Percentiles rank a stretch among this genome's conserved stretches.
phyloP scores from a whole-genome alignment of 1,140 invertebrate species.

The Steinernema feltiae region DNA sequence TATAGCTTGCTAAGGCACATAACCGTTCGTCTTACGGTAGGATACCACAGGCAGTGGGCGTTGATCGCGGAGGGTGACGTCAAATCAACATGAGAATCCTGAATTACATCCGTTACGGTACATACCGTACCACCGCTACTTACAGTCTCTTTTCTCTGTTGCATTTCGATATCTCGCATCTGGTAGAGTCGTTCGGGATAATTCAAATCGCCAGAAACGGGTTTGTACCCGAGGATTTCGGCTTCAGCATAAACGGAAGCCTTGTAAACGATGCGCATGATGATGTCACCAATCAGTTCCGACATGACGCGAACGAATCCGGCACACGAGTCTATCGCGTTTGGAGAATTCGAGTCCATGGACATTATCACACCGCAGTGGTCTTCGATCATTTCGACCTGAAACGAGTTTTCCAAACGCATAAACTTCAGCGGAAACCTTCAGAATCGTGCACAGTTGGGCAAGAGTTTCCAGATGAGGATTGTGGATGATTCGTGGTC shows the following conservation, averaged over 20 bases:
- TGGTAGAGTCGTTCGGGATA: conserved; percentile 94
- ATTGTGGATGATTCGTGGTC: conserved; percentile 92
- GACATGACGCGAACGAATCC: conserved; percentile 73
- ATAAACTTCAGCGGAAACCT: conserved; percentile 26
- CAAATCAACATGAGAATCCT: conserved; percentile 32
- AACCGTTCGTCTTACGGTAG: conserved; percentile 83
- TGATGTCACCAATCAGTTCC: conserved; percentile 87
- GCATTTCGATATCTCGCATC: conserved; percentile 67
- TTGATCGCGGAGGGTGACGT: conserved; percentile 74
- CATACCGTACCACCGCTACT: conserved; percentile 27
- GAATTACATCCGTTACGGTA: no score
- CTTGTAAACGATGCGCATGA: conserved; percentile 84
- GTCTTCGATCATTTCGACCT: conserved; percentile 86
- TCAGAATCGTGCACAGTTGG: conserved; percentile 87
- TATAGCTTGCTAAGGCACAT: conserved; percentile 90
- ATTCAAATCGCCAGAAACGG: conserved; percentile 85
- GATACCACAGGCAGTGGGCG: conserved; percentile 99
- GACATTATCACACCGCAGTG: conserved; percentile 69
- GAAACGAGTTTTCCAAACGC: no score
- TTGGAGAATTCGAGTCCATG: conserved; percentile 52
- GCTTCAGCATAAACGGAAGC: conserved; percentile 85
- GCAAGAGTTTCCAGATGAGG: conserved; percentile 94
- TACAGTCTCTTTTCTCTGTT: conserved; percentile 13
- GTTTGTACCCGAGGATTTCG: conserved; percentile 74
- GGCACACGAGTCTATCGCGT: conserved; percentile 43